Base-by-base conservation (phyloP, 2,888 invertebrate genomes). In the Ormia ochracea region DNA sequence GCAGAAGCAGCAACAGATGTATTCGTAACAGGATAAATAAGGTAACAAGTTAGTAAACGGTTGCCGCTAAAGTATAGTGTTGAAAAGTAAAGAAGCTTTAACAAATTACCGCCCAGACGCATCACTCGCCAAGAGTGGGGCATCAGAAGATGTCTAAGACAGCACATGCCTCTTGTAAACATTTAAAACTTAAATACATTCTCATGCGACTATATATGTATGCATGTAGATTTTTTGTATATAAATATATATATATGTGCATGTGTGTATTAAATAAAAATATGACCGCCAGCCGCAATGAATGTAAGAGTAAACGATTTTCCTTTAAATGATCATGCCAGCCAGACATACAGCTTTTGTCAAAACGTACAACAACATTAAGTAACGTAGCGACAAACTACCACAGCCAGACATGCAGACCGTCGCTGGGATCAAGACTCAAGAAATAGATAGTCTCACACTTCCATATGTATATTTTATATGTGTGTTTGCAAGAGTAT, bases 71-170 rank as follows among this genome's bases (percentile, higher is more conserved):
- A 76, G 61, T 61, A 69, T 85, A 86, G 87, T 87, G 87, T 87
- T 87, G 87, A 88, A 87, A 88, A 87, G 88, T 87, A 87, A 87
- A 86, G 88, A 88, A 87, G 88, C 87, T 85, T 87, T 87, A 87
- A 87, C 87, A 86, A 87, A 87, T 87, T 88, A 86, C 87, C 87
- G 87, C 87, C 87, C 87, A 86, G 85, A 82, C 78, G 82, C 82
- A 82, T 68, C 80, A 80, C 76, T 66, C 74, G 50, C 28, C 31
- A n/a, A 17, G 50, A 68, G 52, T 68, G 66, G 54, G 54, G 72
- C 54, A 54, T 50, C 58, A 38, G 52, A 50, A 36, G 43, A 70
- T 70, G 56, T 43, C 38, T 72, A 36, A 41, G 31, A 1, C 59
- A 65, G 14, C 69, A 70, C 59, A 58, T 52, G 50, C 14, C 31